Base-by-base conservation (phyloP, 2,888 invertebrate species). In the Tachina fera region DNA sequence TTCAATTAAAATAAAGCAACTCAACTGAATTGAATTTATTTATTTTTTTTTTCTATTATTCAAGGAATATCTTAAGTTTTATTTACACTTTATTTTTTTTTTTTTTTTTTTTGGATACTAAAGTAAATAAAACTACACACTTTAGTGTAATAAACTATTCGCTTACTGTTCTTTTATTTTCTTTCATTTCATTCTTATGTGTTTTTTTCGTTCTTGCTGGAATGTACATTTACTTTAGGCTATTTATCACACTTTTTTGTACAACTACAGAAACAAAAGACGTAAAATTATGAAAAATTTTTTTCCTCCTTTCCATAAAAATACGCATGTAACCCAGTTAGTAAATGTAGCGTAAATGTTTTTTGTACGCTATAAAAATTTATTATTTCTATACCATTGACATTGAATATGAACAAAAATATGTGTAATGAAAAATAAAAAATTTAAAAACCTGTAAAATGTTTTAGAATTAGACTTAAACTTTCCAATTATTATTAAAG, bases 181-280 rank as follows among this genome's bases (percentile, higher is more conserved):
- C 41, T 39, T 65, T 22, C 45, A 51, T 72, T 71, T 72, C 14
- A 56, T 49, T 80, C 49, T 53, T 53, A 74, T 8, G 19, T 43
- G n/a, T 51, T 49, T 67, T 70, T 72, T 31, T 31, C 6, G 6
- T 6, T 65, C 11, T 6, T 43, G 65, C 22, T 74, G 68, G 61
- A 65, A 83, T 76, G 49, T 76, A 82, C 83, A 76, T 79, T 86
- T 83, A 86, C 86, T 86, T 86, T 76, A 83, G 86, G 86, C 86
- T 83, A 86, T 86, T 86, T 86, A 86, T 86, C 78, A 86, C 82
- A 86, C 86, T 82, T 86, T 86, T 77, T 67, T 63, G 56, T 79
- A 9, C 49, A 82, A 75, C 63, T 75, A 45, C 65, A 45, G 77
- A 63, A 82, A 82, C 72, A 86, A 82, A 70, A 76, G 78, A 70